Base-by-base conservation (phyloP, 2,888 invertebrate genomes). In the Griposia aprilina region DNA sequence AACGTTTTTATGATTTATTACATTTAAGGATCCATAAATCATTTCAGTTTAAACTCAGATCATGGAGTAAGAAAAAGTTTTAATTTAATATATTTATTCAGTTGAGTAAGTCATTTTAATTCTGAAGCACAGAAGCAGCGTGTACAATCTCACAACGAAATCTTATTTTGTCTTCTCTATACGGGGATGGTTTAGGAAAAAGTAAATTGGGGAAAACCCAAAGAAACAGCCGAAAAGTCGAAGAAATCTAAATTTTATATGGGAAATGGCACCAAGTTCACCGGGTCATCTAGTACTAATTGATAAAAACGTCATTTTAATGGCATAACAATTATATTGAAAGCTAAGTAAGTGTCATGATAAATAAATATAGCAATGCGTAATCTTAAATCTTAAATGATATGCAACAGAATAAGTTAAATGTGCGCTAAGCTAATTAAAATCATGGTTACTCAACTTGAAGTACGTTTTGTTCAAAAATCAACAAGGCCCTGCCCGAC, bases 311-410 rank as follows among this genome's bases (percentile, higher is more conserved):
- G 26, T 23, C 26, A 48, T 8, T 20, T 2, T 15, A 67, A 5
- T 1, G 5, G 13, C 13, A 20, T 20, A 30, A 30, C 23, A 52
- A 23, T 30, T 6, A n/a, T 36, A 52, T 30, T 1, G 17, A 55
- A 69, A 36, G 36, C 2, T 36, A 57, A 36, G 3, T n/a, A 41
- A n/a, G 15, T 41, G 6, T 30, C 6, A 57, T 36, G 17, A 17
- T 23, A 52, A 55, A 36, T 57, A 36, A 52, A n/a, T 20, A 26
- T 73, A 20, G 73, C 50, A 50, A 36, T 50, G n/a, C 48, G 1
- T n/a, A 23, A 48, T n/a, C n/a, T n/a, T n/a, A n/a, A n/a, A n/a
- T n/a, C 26, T 69, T 68, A n/a, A 36, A 72, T 69, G 7, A 17
- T 48, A 48, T 36, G 13, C 8, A 20, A 48, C 13, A 69, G 20